Conservation (phyloP, 2,888 invertebrate genomes). For the Agrochola lota region DNA sequence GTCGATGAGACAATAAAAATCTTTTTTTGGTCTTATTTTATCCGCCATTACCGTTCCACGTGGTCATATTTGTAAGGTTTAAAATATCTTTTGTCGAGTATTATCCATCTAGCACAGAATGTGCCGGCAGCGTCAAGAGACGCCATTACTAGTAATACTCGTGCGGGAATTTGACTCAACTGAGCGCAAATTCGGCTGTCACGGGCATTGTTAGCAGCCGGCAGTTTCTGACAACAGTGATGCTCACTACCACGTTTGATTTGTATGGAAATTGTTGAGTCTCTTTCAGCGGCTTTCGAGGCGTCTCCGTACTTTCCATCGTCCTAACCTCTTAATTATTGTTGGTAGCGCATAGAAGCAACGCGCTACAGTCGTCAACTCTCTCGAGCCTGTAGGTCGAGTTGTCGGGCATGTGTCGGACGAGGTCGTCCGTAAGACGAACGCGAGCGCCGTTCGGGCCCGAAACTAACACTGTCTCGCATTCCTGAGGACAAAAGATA, state of each 20-base stretch:
- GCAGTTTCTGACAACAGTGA: no score
- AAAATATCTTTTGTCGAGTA: not conserved
- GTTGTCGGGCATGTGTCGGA: slow-evolving; percentile 94
- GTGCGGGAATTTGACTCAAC: not conserved
- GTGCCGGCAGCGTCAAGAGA: not conserved
- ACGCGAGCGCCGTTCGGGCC: slow-evolving; percentile 97
- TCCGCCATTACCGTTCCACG: not conserved
- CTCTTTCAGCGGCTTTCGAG: no score
- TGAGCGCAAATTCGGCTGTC: not conserved
- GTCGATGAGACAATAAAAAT: not conserved
- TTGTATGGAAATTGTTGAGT: not conserved
- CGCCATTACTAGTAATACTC: not conserved
- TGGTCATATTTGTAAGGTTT: not conserved
- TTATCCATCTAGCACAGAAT: not conserved
- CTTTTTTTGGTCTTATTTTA: not conserved
- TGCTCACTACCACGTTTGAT: no score
- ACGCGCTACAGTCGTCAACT: slow-evolving; percentile 75
- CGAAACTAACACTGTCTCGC: slow-evolving; percentile 92
- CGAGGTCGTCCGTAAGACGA: slow-evolving; percentile 95
- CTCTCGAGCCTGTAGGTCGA: slow-evolving; percentile 83
- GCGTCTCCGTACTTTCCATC: not conserved
- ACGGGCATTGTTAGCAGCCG: not conserved
- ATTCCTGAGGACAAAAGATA: slow-evolving; percentile 84
- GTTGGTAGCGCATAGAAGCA: slow-evolving; percentile 75
- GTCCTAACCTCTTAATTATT: slow-evolving; percentile 47